phyloP scores from a whole-genome alignment of 2,888 invertebrate genomes.

The Anarsia innoxiella region DNA sequence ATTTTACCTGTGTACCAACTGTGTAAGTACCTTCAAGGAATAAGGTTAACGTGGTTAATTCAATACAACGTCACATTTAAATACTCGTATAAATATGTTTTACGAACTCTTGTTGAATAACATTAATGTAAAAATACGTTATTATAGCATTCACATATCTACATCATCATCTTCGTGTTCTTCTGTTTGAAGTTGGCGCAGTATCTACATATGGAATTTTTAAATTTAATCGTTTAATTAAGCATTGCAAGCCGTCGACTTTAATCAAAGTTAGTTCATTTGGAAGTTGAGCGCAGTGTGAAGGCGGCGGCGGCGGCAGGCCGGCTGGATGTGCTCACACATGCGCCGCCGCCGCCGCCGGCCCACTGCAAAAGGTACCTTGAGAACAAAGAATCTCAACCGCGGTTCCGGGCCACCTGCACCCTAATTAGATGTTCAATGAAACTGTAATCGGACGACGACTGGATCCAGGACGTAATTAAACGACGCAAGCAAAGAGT shows the following conservation, averaged over 20 bases:
- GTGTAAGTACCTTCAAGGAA: no score
- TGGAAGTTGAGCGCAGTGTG: conserved; percentile 50
- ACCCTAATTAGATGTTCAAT: conserved; percentile 75
- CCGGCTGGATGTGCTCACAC: no score
- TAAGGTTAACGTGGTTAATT: no score
- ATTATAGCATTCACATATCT: no score
- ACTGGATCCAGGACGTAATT: conserved; percentile 72
- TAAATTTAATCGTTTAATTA: conserved; percentile 19
- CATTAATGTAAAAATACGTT: no score
- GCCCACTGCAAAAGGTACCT: conserved; percentile 35
- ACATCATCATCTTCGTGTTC: no score
- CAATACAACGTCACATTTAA: no score
- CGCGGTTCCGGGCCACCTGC: conserved; percentile 50
- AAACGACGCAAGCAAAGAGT: conserved; percentile 73
- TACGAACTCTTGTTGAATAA: no score
- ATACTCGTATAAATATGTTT: no score
- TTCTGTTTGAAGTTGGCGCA: no score
- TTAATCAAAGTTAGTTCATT: conserved; percentile 68
- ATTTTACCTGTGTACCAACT: no score
- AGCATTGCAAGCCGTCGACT: conserved; percentile 48
- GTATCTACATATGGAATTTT: no score
- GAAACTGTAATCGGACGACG: conserved; percentile 74
- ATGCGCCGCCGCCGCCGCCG: conserved; percentile 22
- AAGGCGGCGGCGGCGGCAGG: conserved; percentile 3
- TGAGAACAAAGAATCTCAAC: conserved; percentile 65